Conservation (phyloP, 2,888 invertebrate genomes). For the Stictocephala bisonia region DNA sequence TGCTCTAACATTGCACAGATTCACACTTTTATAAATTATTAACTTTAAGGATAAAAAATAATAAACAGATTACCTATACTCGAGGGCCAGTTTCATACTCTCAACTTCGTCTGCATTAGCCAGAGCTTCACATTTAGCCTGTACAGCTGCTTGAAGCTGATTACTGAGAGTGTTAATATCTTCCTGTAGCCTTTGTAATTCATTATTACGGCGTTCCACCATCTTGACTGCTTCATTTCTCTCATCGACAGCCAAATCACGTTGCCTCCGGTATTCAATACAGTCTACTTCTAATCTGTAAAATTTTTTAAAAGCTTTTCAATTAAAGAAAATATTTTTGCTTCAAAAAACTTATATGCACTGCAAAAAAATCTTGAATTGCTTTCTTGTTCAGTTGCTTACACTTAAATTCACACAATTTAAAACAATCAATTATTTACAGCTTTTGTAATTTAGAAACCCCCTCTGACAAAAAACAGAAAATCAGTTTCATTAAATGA, state of each 20-base stretch:
- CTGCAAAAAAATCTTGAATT: too few species aligned
- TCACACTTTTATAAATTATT: too few species aligned
- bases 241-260: constrained; percentile 79
- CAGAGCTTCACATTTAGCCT: constrained; percentile 86
- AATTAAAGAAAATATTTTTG: background rate
- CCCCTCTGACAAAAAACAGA: too few species aligned
- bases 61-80: constrained; percentile 71
- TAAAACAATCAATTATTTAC: too few species aligned
- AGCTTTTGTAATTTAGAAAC: too few species aligned
- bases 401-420: too few species aligned
- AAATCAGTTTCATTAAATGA: too few species aligned
- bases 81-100: constrained; percentile 81
- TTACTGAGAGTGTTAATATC: constrained; percentile 75
- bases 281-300: constrained; percentile 72
- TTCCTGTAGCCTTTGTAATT: constrained; percentile 77
- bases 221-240: constrained; percentile 78
- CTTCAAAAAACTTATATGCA: too few species aligned
- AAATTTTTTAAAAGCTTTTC: background rate
- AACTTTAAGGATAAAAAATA: background rate
- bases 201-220: constrained; percentile 77
- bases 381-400: too few species aligned
- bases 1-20: background rate
- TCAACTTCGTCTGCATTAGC: constrained; percentile 83
- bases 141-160: constrained; percentile 80
- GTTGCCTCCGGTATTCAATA: constrained; percentile 74